phyloP scores from a whole-genome alignment of 1,140 invertebrate species.

The Microplitis demolitor region DNA sequence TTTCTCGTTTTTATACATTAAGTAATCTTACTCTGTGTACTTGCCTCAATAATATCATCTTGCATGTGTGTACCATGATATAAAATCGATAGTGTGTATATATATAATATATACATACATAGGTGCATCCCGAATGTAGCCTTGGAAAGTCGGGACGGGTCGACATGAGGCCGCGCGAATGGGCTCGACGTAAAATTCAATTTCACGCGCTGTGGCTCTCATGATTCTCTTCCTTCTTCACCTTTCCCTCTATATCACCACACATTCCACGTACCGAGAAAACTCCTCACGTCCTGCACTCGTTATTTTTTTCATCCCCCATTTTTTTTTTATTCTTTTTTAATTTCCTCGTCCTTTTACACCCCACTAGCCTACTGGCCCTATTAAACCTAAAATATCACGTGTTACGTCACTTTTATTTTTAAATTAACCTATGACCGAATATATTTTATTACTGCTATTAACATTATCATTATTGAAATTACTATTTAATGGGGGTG shows the following conservation, averaged over 20 bases:
- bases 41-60: no score
- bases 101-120: neutral
- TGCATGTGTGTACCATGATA: neutral
- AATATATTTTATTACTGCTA: no score
- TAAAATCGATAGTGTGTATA: neutral
- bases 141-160: neutral
- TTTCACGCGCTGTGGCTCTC: conserved; percentile 40
- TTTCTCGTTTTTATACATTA: no score
- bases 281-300: neutral
- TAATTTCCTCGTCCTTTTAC: neutral
- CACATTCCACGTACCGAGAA: neutral
- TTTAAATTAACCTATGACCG: no score
- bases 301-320: neutral
- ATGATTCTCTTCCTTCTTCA: conserved; percentile 26
- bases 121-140: neutral
- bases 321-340: neutral
- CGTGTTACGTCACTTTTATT: no score
- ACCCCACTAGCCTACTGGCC: neutral
- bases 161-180: neutral
- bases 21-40: no score
- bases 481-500: no score
- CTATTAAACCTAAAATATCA: neutral
- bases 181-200: conserved; percentile 41
- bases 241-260: conserved; percentile 9
- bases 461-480: no score